Base-by-base conservation (phyloP, 2,888 invertebrate species). In the Drosophila greeni region DNA sequence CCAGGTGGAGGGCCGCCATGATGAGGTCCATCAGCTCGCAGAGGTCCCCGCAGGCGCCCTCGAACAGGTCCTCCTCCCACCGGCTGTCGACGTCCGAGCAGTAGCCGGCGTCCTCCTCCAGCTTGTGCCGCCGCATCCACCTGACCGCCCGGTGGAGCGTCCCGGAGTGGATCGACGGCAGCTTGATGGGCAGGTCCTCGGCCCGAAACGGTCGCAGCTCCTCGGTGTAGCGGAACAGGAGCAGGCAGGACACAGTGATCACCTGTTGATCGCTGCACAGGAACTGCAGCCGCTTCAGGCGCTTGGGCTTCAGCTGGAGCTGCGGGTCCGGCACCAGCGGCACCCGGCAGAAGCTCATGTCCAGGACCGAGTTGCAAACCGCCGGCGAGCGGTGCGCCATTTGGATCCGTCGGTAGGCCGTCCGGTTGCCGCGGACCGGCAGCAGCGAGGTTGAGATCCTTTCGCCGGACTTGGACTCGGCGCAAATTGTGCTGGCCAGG, bases 111-210 rank as follows among this genome's bases (percentile, higher is more conserved):
- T 18, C 3, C 3, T 47, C 45, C 1, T 31, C 45, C 14, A 31
- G 18, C 20, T 31, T 47, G 1, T 78, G 72, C 8, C 59, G 62
- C 0, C 74, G 51, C 74, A 78, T 72, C 76, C 82, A 78, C 1
- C 33, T 7, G 0, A 76, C n/a, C 3, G 79, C 16, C 0, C 61
- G 64, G 0, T 42, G 11, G 39, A 82, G 2, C 0, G 59, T 71
- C 2, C 1, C 7, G 5, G 82, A 76, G 6, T 48, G 49, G 2
- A 82, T 65, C 14, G 53, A 16, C 0, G 64, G 36, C 45, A 79
- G 26, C 2, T 20, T 16, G 0, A 79, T 66, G 4, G 58, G 34
- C 6, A 20, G 39, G 1, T 53, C 37, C 4, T 26, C 8, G 16
- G 60, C 45, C 43, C 55, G 43, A 0, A 47, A 47, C 8, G 37